Base-by-base conservation (phyloP, 2,113 vertebrate genomes). In the Helogale parvula region DNA sequence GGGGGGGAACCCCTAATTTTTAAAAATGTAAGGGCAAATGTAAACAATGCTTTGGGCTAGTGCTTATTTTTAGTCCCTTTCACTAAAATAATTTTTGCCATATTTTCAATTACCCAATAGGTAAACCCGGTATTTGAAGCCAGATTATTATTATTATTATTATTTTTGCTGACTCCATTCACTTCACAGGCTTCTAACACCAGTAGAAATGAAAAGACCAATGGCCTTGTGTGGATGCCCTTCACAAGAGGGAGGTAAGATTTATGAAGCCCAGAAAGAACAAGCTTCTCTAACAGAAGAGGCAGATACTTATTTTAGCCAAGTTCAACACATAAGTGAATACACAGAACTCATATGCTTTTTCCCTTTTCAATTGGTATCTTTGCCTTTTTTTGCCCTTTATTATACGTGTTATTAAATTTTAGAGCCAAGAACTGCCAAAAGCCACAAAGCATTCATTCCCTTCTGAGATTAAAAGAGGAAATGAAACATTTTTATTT, bases 401-500 rank as follows among this genome's bases (percentile, higher is more conserved):
- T 96, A 96, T 88, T 96, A 89, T 81, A 94, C 38, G 1, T 93
- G 89, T 97, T 97, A 96, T 93, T 97, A 93, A 96, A 96, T 77
- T 19, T 57, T 90, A 96, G 90, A 96, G 89, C 88, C 33, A 96
- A 94, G 97, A 98, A 97, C 96, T 95, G 93, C 96, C 17, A 79
- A 52, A 97, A 98, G 93, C 97, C 97, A 45, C 98, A 92, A 80
- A 85, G 89, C 97, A 88, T 82, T 92, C 95, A 0, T 29, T 94
- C 57, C 93, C 94, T 90, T 66, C 93, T 33, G 54, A 94, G 97
- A 97, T 97, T 89, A 96, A 97, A 97, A 97, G 86, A 96, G 85
- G 91, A 99, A 98, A 98, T 97, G 98, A 99, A 98, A 99, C 97
- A 93, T 95, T 98, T 96, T 97, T 91, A 96, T 95, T 93, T 97